Base-by-base conservation (phyloP, 2,797 vertebrate genomes). In the Pempheris klunzingeri region DNA sequence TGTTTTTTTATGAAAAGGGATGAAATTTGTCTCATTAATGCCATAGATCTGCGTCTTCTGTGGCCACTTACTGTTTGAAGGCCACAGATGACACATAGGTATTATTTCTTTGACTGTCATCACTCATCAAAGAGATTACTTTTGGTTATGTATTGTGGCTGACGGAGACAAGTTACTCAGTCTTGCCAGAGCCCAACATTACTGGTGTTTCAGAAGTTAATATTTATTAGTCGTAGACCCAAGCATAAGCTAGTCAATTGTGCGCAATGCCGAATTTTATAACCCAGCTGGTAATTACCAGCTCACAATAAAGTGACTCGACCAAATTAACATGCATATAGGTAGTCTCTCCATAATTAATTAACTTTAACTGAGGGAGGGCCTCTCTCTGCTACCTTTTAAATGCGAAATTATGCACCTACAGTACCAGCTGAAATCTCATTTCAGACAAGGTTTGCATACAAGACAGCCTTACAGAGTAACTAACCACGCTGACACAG, bases 291-390 rank as follows among this genome's bases (percentile, higher is more conserved):
- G 41, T 75, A 84, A 80, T 80, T 78, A 73, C 59, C 55, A 57
- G 54, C 58, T 70, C 55, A 57, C 54, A 75, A 58, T 84, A 70
- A 79, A 86, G 76, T 4, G 43, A 50, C 50, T 65, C 67, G 73
- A 82, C 64, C 81, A 74, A 59, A 80, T 87, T 84, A 84, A 71
- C 72, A 80, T 87, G 78, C 74, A 78, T 82, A 55, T 47, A 72
- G 65, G 64, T 64, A 57, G 53, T 50, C 50, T 49, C 71, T 66
- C 52, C 66, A 64, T 46, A 69, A 80, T 67, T 66, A 61, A 80
- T 80, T 84, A 79, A 78, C 61, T 83, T 77, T 69, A 60, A 75
- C 71, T 36, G 22, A 34, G 59, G 63, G 63, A 63, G 53, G 66
- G 41, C 66, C 28, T 64, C 44, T 50, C 4, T 55, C 49, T 43